These are phyloP conservation scores for Miltochrista miniata DNA, from an alignment of 2,888 invertebrate species.

Conservation along the genomic window DNA sequence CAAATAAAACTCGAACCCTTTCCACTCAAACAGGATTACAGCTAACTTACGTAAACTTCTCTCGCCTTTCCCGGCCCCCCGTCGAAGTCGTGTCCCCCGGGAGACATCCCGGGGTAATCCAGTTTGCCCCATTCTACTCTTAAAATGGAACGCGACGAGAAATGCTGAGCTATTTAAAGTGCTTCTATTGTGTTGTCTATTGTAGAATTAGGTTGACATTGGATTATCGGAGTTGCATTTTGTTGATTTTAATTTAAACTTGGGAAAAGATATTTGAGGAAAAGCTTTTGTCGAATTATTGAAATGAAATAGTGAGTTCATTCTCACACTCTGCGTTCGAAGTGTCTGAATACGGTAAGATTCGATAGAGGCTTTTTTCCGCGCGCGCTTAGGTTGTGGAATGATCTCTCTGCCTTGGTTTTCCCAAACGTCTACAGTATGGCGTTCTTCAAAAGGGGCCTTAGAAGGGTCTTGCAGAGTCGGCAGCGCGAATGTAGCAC, in stretches of 20 bases:
- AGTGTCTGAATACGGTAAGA: no score
- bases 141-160: slow-evolving; percentile 49
- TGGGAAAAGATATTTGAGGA: slow-evolving; percentile 18
- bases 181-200: slow-evolving; percentile 23
- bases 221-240: slow-evolving; percentile 16
- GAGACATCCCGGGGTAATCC: slow-evolving; percentile 69
- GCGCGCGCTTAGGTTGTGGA: no score
- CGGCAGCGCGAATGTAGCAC: no score
- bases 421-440: no score
- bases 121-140: slow-evolving; percentile 62
- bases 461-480: no score
- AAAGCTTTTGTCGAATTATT: slow-evolving; percentile 22
- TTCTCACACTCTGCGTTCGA: no score
- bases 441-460: no score
- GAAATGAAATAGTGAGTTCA: no score
- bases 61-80: slow-evolving; percentile 27
- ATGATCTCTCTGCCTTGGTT: no score
- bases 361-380: no score
- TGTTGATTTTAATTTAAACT: slow-evolving; percentile 9
- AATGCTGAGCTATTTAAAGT: slow-evolving; percentile 24
- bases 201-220: slow-evolving; percentile 13
- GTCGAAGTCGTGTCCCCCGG: slow-evolving; percentile 23
- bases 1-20: slow-evolving; percentile 37
- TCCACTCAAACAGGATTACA: slow-evolving; percentile 63
- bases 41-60: slow-evolving; percentile 61